phyloP scores from a whole-genome alignment of 2,797 vertebrate genomes.

The Spea hammondii region DNA sequence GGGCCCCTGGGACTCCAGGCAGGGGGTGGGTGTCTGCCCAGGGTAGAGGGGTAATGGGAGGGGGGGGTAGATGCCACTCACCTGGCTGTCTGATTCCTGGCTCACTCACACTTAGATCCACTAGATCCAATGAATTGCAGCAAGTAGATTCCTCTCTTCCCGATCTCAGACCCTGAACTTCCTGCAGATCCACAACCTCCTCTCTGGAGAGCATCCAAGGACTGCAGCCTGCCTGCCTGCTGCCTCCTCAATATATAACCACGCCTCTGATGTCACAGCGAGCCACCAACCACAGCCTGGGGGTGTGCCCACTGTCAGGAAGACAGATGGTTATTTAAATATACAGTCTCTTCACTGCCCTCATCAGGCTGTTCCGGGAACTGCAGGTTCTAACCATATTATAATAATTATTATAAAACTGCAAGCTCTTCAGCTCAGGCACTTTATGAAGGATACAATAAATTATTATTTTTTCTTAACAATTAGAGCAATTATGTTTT shows the following conservation, averaged over 20 bases:
- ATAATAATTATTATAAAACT: too few species aligned
- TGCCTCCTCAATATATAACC: conserved; percentile 26
- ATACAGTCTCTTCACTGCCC: conserved; percentile 23
- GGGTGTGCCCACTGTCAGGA: conserved; percentile 29
- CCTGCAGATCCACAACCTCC: background rate
- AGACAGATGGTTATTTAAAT: conserved; percentile 34
- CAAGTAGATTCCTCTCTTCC: background rate
- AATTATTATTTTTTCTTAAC: too few species aligned
- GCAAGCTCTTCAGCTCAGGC: too few species aligned
- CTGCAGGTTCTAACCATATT: background rate
- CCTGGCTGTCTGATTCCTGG: background rate
- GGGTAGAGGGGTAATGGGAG: background rate
- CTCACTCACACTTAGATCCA: background rate
- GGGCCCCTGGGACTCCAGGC: background rate
- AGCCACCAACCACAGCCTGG: background rate
- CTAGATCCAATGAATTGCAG: background rate
- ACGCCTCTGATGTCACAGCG: conserved; percentile 26
- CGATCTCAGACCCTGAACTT: background rate
- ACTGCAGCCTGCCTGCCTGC: background rate
- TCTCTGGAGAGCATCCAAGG: background rate
- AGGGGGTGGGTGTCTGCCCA: background rate
- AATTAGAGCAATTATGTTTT: too few species aligned
- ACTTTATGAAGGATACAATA: too few species aligned
- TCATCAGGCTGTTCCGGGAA: background rate
- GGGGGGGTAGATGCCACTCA: background rate